Conservation (phyloP, 2,888 invertebrate genomes). For the Leptopterna dolabrata region DNA sequence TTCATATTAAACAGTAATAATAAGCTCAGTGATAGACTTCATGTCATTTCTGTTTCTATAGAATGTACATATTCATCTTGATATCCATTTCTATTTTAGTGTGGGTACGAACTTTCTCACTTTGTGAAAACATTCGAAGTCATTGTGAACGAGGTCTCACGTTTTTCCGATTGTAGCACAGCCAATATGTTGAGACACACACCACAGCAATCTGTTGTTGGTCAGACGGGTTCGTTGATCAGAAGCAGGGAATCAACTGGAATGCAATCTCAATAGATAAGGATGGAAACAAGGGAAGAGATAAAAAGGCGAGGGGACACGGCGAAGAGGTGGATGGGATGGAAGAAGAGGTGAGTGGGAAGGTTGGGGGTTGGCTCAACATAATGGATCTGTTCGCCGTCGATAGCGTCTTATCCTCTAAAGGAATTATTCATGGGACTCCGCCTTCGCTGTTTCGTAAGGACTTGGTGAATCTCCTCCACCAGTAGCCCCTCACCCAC, state of each 20-base stretch:
- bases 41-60: no score
- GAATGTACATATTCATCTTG: no score
- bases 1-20: no score
- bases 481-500: neutral
- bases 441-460: slow-evolving; percentile 42
- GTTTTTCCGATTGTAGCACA: no score
- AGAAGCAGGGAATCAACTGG: neutral
- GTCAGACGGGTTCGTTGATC: no score
- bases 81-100: no score
- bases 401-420: slow-evolving; percentile 50
- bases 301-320: neutral
- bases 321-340: neutral
- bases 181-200: no score
- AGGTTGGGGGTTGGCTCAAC: neutral
- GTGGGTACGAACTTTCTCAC: no score
- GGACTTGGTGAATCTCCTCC: slow-evolving; percentile 21
- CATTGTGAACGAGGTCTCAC: no score
- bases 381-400: slow-evolving; percentile 51
- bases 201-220: no score
- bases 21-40: no score
- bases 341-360: neutral
- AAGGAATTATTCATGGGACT: slow-evolving; percentile 52
- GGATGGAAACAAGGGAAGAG: neutral
- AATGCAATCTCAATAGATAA: neutral
- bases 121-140: no score